Conservation (phyloP, 2,797 vertebrate species). For the Huso huso region DNA sequence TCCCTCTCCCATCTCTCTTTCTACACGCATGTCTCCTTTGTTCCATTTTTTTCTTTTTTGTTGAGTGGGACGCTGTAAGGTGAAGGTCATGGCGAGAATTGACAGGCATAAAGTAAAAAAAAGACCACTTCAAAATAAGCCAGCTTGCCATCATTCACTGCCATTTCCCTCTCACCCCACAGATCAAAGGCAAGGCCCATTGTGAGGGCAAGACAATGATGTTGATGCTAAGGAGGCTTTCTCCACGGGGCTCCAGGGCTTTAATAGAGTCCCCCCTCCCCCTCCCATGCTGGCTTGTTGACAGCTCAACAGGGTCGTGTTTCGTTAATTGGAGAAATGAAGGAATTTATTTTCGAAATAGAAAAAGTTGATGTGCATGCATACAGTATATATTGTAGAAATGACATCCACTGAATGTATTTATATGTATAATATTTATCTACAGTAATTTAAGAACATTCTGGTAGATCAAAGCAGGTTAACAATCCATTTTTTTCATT, state of each 20-base stretch:
- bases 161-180: constrained; percentile 16
- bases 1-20: constrained; percentile 20
- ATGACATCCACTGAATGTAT: too few species aligned
- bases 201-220: constrained; percentile 56
- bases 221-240: constrained; percentile 33
- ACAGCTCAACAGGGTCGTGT: constrained; percentile 34
- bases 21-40: constrained; percentile 17
- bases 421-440: too few species aligned
- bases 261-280: constrained; percentile 18
- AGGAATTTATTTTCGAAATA: neutral
- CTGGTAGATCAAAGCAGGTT: too few species aligned
- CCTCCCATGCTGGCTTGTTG: constrained; percentile 39
- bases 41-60: neutral
- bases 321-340: constrained; percentile 29
- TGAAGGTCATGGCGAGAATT: constrained; percentile 39
- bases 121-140: constrained; percentile 9
- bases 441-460: too few species aligned
- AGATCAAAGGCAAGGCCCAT: constrained; percentile 59
- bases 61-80: constrained; percentile 20
- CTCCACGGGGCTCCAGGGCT: neutral
- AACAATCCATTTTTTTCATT: too few species aligned
- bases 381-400: too few species aligned
- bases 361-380: too few species aligned
- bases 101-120: constrained; percentile 19
- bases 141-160: constrained; percentile 24